Evolutionary conservation across 64 coral and sea anemone genomes (phyloP), one percentile per base, ranked within the genome.

Genomic region (Orbicella faveolata): DNA sequence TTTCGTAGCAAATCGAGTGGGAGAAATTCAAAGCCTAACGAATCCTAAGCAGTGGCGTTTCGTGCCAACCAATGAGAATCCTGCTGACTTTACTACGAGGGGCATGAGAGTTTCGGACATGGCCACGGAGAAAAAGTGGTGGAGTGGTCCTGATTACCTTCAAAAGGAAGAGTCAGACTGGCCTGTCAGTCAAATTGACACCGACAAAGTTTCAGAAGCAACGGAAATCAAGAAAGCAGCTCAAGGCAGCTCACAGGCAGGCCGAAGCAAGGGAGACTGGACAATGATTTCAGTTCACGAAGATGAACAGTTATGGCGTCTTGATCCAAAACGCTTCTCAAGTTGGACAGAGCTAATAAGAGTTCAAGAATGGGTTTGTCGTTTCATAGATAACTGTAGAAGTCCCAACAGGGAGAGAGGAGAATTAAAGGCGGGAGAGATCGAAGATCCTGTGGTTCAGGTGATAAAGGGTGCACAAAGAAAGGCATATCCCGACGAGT

Each of bases 311-410:
- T 0, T 48, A 6, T 48, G 44, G 44, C 36, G 69, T 41, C 52
- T 87, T 8, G 36, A 74, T 34, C 84, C 84, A 73, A 75, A 63
- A 74, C 67, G 67, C 52, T 87, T 87, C 63, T 87, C 84, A 73
- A 44, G 35, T 57, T 87, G 84, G 84, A 44, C 35, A 36, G 51
- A 68, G 36, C 21, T 74, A n/a, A 57, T 34, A 0, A 63, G 88
- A 83, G 37, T 94, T 66, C 80, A 83, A 70, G 92, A 80, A 44
- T 79, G 87, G 75, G 67, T 84, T 61, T 20, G 66, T 74, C 78
- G 86, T 13, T 88, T 93, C 10, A 30, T 94, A 66, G 55, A 84
- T 69, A 94, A 94, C 73, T 89, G 86, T 57, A 41, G 78, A 83
- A 62, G 66, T 26, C 87, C 67, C 76, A 77, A 83, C 64, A 72